Evolutionary conservation across 2,797 vertebrate species (phyloP).

Genomic region (Tragelaphus oryx): DNA sequence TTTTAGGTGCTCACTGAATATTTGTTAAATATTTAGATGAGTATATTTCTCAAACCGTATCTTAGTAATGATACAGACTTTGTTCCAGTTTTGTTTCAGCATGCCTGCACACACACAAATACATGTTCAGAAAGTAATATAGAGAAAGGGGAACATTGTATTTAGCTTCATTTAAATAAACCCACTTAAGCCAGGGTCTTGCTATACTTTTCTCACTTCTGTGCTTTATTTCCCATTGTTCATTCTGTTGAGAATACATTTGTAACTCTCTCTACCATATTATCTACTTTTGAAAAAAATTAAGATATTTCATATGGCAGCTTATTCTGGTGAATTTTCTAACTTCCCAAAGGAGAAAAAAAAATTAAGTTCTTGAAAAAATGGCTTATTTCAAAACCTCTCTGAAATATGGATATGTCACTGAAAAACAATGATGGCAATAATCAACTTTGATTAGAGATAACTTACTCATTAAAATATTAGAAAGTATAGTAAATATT

Average conservation of each 20-base stretch:
- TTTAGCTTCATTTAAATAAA: neutral
- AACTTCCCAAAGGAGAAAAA: neutral
- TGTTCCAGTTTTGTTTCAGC: neutral
- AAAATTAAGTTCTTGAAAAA: neutral
- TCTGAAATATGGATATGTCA: neutral
- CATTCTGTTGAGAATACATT: neutral
- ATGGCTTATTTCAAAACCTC: neutral
- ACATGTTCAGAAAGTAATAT: neutral
- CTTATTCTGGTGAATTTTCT: neutral
- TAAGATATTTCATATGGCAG: neutral
- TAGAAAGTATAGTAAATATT: neutral
- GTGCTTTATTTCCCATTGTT: neutral
- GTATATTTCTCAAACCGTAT: fast-evolving
- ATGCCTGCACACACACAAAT: neutral
- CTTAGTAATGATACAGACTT: neutral
- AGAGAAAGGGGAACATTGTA: neutral
- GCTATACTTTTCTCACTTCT: neutral
- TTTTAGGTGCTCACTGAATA: neutral
- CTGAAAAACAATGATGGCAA: neutral
- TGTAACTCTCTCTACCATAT: neutral
- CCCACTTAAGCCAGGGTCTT: neutral
- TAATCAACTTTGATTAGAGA: neutral
- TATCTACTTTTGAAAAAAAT: neutral
- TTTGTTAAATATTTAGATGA: neutral
- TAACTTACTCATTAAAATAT: neutral